Base-by-base conservation (phyloP, 2,113 vertebrate genomes). In the Atherinomorus stipes region DNA sequence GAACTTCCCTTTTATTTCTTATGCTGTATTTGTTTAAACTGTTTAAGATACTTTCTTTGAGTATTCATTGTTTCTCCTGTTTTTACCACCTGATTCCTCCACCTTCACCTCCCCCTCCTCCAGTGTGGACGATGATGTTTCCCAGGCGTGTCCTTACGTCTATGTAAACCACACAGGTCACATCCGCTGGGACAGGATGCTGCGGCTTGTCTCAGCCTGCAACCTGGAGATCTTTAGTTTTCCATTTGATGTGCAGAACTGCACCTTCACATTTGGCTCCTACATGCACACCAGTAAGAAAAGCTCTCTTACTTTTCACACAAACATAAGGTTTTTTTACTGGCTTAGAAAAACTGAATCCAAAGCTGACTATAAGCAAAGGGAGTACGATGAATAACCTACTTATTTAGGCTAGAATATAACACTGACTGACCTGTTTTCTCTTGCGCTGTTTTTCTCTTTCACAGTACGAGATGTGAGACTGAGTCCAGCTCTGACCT, bases 221-320 rank as follows among this genome's bases (percentile, higher is more conserved):
- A 96, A 95, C 83, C 90, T 95, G 84, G 76, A 96, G 67, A 94
- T 94, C 86, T 96, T 94, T 90, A 95, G 91, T 84, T 96, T 96
- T 68, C 95, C 95, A 6, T 95, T 95, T 57, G 95, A 95, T 7
- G 85, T 95, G 63, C 94, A 95, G 85, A 95, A 95, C 67, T 95
- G 94, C 78, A 91, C 93, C 6, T 90, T 95, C 42, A 95, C 94
- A 25, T 95, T 95, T 37, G 93, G 93, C 21, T 95, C 95, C 69
- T 95, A 95, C 90, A 94, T 95, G 93, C 94, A 95, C 72, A 94
- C 93, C 57, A 94, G 95, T 95, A 84, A 92, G 76, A 34, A 26
- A 19, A 28, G 0, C 9, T 26, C 8, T 25, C n/a, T 31, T 15
- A 3, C 11, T 19, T 38, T 37, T 59, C 9, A 64, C 31, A 37